Conservation (phyloP, 2,888 invertebrate species). For the Nymphalis c-album region DNA sequence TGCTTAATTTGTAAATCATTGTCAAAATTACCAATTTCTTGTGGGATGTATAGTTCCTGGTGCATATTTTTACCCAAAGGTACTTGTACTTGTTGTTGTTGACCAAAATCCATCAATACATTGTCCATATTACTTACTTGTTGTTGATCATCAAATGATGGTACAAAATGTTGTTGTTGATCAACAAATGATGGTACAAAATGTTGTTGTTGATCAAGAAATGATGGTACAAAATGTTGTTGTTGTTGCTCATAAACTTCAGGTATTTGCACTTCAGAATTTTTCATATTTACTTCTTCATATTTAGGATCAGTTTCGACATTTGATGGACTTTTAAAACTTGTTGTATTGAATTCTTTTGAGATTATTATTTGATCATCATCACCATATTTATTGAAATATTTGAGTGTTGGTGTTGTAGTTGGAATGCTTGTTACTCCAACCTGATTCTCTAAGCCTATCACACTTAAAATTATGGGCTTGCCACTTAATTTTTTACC, state of each 20-base stretch:
- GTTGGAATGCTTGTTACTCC: slow-evolving; percentile 7
- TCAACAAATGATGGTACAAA: slow-evolving; percentile 28
- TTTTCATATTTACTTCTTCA: slow-evolving; percentile 11
- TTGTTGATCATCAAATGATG: slow-evolving; percentile 28
- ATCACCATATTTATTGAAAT: not conserved
- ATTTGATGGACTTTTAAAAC: not conserved
- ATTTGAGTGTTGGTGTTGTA: slow-evolving; percentile 7
- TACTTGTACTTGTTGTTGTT: slow-evolving; percentile 10
- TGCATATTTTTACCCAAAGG: slow-evolving; percentile 23
- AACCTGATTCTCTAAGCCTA: slow-evolving; percentile 18
- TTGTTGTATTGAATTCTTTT: not conserved
- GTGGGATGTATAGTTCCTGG: slow-evolving; percentile 13
- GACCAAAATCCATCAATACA: not conserved
- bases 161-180: slow-evolving; percentile 34
- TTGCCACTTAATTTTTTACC: slow-evolving; percentile 19
- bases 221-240: slow-evolving; percentile 28
- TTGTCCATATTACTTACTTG: not conserved
- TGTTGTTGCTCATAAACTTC: slow-evolving; percentile 40
- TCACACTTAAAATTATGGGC: slow-evolving; percentile 20
- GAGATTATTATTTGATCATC: not conserved
- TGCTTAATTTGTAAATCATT: not conserved
- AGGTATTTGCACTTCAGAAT: slow-evolving; percentile 31
- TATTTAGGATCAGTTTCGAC: slow-evolving; percentile 8
- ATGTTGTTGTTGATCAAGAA: slow-evolving; percentile 28
- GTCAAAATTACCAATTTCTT: slow-evolving; percentile 38